A percentile compares a stretch with the other conserved stretches of the same genome.
phyloP scores from a whole-genome alignment of 2,797 vertebrate genomes.

The Cossypha caffra region DNA sequence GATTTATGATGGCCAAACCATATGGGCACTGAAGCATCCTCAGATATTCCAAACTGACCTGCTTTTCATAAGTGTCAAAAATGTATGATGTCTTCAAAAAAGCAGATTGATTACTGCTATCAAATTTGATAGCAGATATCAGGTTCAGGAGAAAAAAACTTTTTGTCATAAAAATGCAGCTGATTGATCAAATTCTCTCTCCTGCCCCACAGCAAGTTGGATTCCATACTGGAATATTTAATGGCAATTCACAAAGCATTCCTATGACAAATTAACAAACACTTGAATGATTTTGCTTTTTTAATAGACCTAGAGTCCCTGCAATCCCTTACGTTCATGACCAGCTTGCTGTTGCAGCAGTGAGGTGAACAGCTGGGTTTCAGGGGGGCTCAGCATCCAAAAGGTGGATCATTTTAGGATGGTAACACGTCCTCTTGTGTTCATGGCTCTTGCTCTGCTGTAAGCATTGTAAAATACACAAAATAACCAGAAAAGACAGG shows the following conservation, averaged over 20 bases:
- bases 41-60: constrained; percentile 62
- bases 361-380: not conserved
- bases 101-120: constrained; percentile 67
- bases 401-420: not conserved
- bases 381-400: rapidly evolving
- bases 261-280: not conserved
- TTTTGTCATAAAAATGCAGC: constrained; percentile 67
- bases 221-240: not conserved
- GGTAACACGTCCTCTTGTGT: not conserved
- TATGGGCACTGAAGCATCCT: constrained; percentile 37
- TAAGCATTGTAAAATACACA: not conserved
- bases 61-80: constrained; percentile 67
- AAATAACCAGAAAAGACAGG: not conserved
- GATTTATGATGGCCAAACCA: constrained; percentile 52
- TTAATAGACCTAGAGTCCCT: not conserved
- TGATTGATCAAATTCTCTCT: constrained; percentile 55
- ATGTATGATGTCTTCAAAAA: constrained; percentile 45
- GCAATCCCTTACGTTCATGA: not conserved
- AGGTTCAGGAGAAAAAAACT: constrained; percentile 43
- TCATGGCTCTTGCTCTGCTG: not conserved
- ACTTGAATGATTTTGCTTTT: not conserved
- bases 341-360: rapidly evolving
- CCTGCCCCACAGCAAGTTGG: not conserved
- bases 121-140: constrained; percentile 61
- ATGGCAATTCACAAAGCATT: constrained; percentile 38